Conservation (phyloP, 2,797 vertebrate genomes). For the Pempheris klunzingeri region DNA sequence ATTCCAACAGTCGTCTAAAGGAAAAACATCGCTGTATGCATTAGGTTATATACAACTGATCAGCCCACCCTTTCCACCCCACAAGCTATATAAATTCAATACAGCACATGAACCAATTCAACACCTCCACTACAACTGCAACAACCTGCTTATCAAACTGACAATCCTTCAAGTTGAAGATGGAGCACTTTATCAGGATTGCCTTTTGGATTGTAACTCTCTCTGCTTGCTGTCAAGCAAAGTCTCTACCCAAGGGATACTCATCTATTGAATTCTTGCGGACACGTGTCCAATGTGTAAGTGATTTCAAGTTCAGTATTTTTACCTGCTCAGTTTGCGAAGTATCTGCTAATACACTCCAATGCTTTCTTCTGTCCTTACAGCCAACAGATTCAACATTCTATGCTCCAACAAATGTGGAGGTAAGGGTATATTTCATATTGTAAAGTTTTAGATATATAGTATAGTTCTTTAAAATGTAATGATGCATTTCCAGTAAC, state of each 20-base stretch:
- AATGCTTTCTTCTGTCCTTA: conserved; percentile 33
- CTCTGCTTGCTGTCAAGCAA: conserved; percentile 8
- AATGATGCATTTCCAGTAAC: neutral
- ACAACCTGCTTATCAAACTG: conserved; percentile 34
- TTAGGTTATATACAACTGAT: conserved; percentile 46
- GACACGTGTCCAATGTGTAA: neutral
- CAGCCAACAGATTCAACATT: neutral
- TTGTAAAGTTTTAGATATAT: neutral
- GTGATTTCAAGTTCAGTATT: conserved; percentile 25
- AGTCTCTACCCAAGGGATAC: rapidly evolving
- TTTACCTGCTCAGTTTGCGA: neutral
- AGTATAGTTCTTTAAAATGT: neutral
- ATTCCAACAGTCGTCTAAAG: conserved; percentile 76
- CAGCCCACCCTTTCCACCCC: conserved; percentile 79
- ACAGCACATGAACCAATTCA: conserved; percentile 30
- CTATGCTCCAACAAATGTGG: conserved; percentile 42
- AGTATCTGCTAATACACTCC: neutral
- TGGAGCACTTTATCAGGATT: conserved; percentile 61
- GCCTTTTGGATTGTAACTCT: conserved; percentile 59
- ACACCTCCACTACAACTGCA: conserved; percentile 19
- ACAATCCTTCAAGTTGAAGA: conserved; percentile 46
- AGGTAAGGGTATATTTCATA: conserved; percentile 56
- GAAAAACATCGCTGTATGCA: conserved; percentile 67
- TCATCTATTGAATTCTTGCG: rapidly evolving
- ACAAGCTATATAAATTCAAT: conserved; percentile 56